A percentile compares a stretch with the other conserved stretches of the same genome.
Evolutionary conservation across 1,140 invertebrate species (phyloP).

Genomic region (Lepidurus arcticus): DNA sequence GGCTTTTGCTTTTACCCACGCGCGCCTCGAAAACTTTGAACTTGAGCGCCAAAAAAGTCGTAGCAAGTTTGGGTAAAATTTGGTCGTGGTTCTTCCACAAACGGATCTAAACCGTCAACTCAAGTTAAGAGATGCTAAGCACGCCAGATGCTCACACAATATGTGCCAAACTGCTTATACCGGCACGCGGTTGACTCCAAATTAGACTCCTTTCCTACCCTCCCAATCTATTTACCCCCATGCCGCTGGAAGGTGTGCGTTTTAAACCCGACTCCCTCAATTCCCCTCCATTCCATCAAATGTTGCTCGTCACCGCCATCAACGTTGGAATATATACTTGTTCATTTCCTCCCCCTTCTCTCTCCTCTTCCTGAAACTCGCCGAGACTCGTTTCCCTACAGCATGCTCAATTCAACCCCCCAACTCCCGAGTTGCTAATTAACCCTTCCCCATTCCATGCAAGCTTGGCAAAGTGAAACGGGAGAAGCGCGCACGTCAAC

Average conservation of each 20-base stretch:
- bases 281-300: background rate
- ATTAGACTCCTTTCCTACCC: background rate
- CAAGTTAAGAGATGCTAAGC: constrained; percentile 9
- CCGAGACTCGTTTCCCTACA: background rate
- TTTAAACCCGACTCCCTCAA: background rate
- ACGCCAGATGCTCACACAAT: constrained; percentile 21
- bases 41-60: background rate
- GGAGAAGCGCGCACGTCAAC: background rate
- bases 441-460: background rate
- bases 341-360: background rate
- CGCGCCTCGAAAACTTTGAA: background rate
- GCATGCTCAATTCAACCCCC: background rate
- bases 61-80: too few species aligned
- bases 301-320: constrained; percentile 13
- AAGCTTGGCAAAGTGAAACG: background rate
- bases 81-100: background rate
- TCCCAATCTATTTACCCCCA: too few species aligned
- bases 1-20: background rate
- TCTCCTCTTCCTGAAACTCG: background rate
- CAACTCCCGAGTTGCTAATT: background rate
- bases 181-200: background rate
- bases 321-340: background rate
- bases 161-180: background rate
- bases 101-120: background rate
- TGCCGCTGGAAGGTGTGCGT: background rate